Conservation (phyloP, 1,140 invertebrate species). For the Atopsyche davidsoni region DNA sequence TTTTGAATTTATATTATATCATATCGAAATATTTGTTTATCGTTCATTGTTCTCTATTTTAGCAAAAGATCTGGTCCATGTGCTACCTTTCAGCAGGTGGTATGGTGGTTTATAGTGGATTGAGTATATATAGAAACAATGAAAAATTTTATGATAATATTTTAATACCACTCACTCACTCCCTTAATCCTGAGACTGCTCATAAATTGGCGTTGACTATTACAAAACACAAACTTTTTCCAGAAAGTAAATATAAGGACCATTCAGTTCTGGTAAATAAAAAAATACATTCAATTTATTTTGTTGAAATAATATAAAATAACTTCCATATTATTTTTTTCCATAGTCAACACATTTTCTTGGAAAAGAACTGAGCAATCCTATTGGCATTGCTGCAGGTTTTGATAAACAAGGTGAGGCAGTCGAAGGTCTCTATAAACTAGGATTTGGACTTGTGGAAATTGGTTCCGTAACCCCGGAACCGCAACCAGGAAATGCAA, state of each 20-base stretch:
- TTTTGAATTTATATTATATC: too few relatives aligned
- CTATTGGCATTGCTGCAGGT: conserved; percentile 93
- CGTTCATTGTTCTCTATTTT: conserved; percentile 40
- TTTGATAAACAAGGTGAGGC: conserved; percentile 98
- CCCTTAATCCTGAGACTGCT: conserved; percentile 68
- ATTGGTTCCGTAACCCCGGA: conserved; percentile 92
- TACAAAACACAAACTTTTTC: conserved; percentile 69
- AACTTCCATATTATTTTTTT: conserved; percentile 9
- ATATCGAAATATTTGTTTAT: too few relatives aligned
- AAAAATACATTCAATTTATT: conserved; percentile 17
- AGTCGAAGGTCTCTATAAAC: conserved; percentile 68
- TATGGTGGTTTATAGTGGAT: conserved; percentile 51
- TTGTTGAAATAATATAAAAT: conserved; percentile 23
- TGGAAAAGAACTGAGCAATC: conserved; percentile 71
- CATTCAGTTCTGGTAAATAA: conserved; percentile 55
- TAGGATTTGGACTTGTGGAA: conserved; percentile 96
- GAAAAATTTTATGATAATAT: conserved; percentile 71
- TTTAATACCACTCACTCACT: conserved; percentile 63
- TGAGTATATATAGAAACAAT: conserved; percentile 63
- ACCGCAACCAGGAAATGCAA: conserved; percentile 87
- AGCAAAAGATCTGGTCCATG: conserved; percentile 52
- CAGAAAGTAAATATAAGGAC: conserved; percentile 53
- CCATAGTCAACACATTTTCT: conserved; percentile 64
- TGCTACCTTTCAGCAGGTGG: conserved; percentile 55
- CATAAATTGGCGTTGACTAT: conserved; percentile 69